Evolutionary conservation across 2,888 invertebrate genomes (phyloP).

Genomic region (Lithophane semibrunnea): DNA sequence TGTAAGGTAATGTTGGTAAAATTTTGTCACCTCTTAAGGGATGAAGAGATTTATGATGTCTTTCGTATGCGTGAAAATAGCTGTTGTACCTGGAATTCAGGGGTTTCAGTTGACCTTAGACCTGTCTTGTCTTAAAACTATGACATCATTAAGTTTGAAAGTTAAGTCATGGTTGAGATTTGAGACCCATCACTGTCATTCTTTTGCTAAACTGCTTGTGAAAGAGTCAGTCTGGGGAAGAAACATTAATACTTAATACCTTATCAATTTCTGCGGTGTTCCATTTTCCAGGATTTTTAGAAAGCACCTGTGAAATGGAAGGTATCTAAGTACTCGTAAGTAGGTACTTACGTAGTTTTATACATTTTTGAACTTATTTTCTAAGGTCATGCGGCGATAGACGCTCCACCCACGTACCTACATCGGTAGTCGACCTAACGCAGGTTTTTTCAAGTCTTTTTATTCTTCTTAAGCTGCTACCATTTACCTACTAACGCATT

Average conservation of each 20-base stretch:
- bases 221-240: neutral
- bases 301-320: no score
- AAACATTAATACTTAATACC: neutral
- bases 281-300: neutral
- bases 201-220: neutral
- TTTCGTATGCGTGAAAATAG: slow-evolving; percentile 60
- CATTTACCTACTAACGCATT: no score
- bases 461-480: neutral
- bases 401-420: no score
- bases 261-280: neutral
- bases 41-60: slow-evolving; percentile 63
- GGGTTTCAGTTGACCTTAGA: slow-evolving; percentile 37
- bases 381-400: neutral
- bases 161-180: slow-evolving; percentile 9
- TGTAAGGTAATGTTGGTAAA: slow-evolving; percentile 42
- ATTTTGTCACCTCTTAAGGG: slow-evolving; percentile 53
- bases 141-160: slow-evolving; percentile 28
- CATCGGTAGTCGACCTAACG: neutral
- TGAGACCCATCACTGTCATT: neutral
- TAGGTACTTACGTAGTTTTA: no score
- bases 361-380: no score
- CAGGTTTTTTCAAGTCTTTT: neutral
- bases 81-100: slow-evolving; percentile 49
- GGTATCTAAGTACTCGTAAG: no score
- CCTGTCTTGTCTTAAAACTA: slow-evolving; percentile 2